Conservation (phyloP, 2,113 vertebrate species). For the Garra rufa region DNA sequence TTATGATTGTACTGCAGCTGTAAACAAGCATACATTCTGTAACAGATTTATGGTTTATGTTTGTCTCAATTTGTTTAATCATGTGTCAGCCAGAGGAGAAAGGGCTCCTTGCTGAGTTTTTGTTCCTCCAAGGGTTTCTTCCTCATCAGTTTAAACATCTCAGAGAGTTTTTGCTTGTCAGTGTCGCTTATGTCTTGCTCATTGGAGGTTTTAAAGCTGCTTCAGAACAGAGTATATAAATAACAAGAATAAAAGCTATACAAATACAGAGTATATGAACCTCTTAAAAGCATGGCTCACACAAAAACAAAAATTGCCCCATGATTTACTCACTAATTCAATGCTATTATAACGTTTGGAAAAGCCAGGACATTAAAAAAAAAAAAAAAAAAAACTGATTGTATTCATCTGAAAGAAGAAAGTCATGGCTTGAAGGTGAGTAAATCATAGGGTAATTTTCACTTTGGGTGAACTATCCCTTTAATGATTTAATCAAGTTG, state of each 20-base stretch:
- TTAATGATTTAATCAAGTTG: neutral
- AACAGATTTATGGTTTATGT: constrained; percentile 1
- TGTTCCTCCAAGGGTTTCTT: constrained; percentile 2
- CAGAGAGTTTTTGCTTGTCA: neutral
- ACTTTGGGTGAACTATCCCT: no score
- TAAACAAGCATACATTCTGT: constrained; percentile 1
- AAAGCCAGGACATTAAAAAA: no score
- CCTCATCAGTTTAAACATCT: constrained; percentile 3
- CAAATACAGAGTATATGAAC: neutral
- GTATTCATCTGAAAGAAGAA: no score
- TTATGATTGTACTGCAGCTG: neutral
- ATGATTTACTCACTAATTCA: no score
- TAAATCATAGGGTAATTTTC: no score
- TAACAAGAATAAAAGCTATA: neutral
- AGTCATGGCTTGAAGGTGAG: no score
- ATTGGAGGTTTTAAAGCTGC: neutral
- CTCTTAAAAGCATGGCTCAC: neutral
- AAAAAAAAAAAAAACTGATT: no score
- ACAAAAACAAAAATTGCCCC: no score
- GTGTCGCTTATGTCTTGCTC: neutral
- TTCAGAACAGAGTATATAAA: neutral
- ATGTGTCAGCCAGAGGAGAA: constrained; percentile 14
- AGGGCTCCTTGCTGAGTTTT: neutral
- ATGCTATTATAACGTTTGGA: no score
- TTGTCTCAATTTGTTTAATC: constrained; percentile 24